Base-by-base conservation (phyloP, 2,113 vertebrate species). In the Opisthocomus hoazin region DNA sequence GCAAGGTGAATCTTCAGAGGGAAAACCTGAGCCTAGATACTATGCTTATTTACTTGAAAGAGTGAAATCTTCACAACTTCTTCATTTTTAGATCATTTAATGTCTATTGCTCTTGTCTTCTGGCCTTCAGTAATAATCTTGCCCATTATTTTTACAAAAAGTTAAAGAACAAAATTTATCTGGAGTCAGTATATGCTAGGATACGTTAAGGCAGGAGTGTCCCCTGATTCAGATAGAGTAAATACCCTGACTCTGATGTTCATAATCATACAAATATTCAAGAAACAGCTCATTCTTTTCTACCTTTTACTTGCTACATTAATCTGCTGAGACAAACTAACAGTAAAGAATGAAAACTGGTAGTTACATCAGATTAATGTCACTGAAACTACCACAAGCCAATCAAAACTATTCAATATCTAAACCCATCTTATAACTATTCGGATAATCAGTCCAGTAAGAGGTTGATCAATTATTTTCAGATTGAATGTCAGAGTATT, bases 361-460 rank as follows among this genome's bases (percentile, higher is more conserved):
- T 97, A 96, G 86, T 97, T 97, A 96, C 1, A 3, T 84, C 48
- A 73, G 51, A 96, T 97, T 95, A 96, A 84, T 48, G n/a, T 97
- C 92, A 95, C 77, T 74, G 46, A 87, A 93, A 76, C 36, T 68
- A 79, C 41, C 66, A 26, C 39, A 85, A 95, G 36, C 12, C 63
- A 94, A 68, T 88, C 95, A 92, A 61, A 90, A 77, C 45, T 58
- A 92, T 66, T 96, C 84, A 93, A 71, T 83, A 87, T 96, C 87
- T 78, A 93, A 89, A 80, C 3, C 23, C 18, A 22, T 89, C 90
- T 92, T 78, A 46, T 80, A 88, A 56, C n/a, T 64, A 77, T 77
- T 77, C 68, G n/a, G 23, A 66, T 85, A 76, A 88, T 93, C 51
- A 73, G 18, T 10, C 29, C 74, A 84, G 70, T 51, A 73, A 66